phyloP scores from a whole-genome alignment of 2,888 invertebrate species.

The Euproctis similis region DNA sequence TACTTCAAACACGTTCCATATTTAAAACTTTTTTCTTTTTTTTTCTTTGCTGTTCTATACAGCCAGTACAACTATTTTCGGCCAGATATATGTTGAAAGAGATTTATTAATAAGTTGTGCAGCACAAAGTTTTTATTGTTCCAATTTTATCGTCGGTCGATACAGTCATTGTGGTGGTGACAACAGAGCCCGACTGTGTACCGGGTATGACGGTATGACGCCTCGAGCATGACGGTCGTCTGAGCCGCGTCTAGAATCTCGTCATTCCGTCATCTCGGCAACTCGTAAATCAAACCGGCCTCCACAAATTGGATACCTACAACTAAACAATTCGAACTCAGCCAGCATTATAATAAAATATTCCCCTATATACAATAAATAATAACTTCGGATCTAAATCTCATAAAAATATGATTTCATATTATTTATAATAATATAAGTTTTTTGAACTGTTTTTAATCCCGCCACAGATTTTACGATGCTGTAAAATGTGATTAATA shows the following conservation, averaged over 20 bases:
- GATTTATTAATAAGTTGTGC: constrained; percentile 6
- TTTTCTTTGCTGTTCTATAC: no score
- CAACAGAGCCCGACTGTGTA: constrained; percentile 33
- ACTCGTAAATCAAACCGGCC: constrained; percentile 59
- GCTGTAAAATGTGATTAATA: constrained; percentile 71
- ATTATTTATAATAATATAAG: no score
- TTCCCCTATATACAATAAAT: no score
- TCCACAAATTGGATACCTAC: constrained; percentile 65
- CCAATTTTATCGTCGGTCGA: constrained; percentile 23
- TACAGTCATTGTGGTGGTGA: constrained; percentile 12
- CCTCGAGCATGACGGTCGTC: constrained; percentile 31
- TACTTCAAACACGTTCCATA: no score
- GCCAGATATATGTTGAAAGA: neutral
- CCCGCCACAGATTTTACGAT: constrained; percentile 66
- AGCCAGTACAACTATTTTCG: neutral
- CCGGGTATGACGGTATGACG: constrained; percentile 18
- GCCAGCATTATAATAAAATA: constrained; percentile 51
- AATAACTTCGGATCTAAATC: constrained; percentile 69
- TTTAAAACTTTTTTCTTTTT: no score
- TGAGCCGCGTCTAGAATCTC: constrained; percentile 52
- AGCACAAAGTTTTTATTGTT: constrained; percentile 22
- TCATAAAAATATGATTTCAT: constrained; percentile 72
- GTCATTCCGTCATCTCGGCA: constrained; percentile 16
- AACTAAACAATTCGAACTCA: constrained; percentile 46
- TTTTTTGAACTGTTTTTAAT: constrained; percentile 65